Evolutionary conservation across 2,888 invertebrate species (phyloP).

Genomic region (Andricus quercusramuli): DNA sequence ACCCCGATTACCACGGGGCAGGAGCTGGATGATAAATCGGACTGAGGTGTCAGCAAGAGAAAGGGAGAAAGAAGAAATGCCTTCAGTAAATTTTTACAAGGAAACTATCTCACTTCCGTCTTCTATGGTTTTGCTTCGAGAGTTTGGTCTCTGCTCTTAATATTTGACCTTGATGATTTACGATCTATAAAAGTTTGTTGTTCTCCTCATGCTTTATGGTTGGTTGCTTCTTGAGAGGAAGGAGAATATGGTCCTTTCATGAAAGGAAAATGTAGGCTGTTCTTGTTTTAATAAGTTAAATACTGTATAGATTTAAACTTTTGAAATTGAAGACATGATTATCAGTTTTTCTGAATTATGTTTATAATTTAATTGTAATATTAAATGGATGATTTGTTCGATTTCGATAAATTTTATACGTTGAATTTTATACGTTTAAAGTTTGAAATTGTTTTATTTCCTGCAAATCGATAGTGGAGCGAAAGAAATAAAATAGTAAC

Average conservation of each 20-base stretch:
- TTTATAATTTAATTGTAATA: not conserved
- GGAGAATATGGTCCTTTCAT: not conserved
- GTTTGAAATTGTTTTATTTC: not conserved
- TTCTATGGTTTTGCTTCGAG: not conserved
- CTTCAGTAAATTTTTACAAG: constrained; percentile 24
- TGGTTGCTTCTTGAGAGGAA: not conserved
- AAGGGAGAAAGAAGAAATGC: not conserved
- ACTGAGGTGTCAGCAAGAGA: constrained; percentile 14
- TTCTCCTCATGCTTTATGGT: not conserved
- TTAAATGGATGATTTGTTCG: not conserved
- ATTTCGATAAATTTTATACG: no score
- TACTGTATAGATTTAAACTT: no score
- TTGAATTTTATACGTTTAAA: no score
- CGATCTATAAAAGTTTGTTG: constrained; percentile 14
- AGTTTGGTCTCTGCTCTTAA: constrained; percentile 2
- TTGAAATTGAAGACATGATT: no score
- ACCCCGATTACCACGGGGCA: not conserved
- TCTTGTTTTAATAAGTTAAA: no score
- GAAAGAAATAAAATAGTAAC: not conserved
- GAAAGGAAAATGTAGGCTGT: not conserved
- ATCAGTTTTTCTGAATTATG: no score
- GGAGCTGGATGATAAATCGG: constrained; percentile 17
- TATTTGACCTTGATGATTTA: constrained; percentile 13
- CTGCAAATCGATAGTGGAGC: not conserved
- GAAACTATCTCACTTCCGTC: constrained; percentile 1